Conservation (phyloP, 2,888 invertebrate genomes). For the Philaethria dido region DNA sequence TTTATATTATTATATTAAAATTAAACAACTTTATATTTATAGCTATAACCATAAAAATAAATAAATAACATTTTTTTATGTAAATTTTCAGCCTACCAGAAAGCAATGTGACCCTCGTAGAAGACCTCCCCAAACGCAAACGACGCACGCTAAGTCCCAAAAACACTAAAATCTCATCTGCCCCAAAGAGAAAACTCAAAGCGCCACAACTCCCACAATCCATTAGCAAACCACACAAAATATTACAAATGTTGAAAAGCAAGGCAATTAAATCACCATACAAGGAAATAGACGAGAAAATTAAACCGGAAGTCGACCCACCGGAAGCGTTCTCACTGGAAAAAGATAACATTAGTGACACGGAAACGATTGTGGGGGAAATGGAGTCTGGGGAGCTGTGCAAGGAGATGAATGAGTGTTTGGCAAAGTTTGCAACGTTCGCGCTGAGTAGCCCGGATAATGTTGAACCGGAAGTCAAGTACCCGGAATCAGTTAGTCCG, state of each 20-base stretch:
- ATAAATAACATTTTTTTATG: background rate
- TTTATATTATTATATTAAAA: no score
- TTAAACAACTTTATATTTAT: no score
- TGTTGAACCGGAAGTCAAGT: slow-evolving; percentile 53
- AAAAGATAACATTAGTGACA: slow-evolving; percentile 63
- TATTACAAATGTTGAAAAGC: slow-evolving; percentile 69
- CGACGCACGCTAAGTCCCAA: slow-evolving; percentile 60
- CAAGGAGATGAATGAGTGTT: slow-evolving; percentile 73
- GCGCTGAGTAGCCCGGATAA: slow-evolving; percentile 58
- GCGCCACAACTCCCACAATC: slow-evolving; percentile 53
- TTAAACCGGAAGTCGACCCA: slow-evolving; percentile 60
- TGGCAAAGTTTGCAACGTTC: slow-evolving; percentile 71
- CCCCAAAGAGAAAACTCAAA: slow-evolving; percentile 67
- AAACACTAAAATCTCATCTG: slow-evolving; percentile 57
- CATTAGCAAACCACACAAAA: slow-evolving; percentile 60
- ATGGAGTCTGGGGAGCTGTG: slow-evolving; percentile 57
- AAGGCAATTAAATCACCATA: slow-evolving; percentile 51
- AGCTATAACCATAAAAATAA: no score
- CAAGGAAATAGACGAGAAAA: slow-evolving; percentile 50
- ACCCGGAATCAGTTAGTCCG: slow-evolving; percentile 73
- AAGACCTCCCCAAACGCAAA: slow-evolving; percentile 63
- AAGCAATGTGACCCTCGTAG: slow-evolving; percentile 62
- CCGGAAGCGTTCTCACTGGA: slow-evolving; percentile 72
- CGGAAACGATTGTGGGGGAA: slow-evolving; percentile 68
- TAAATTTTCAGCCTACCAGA: slow-evolving; percentile 60